Conservation (phyloP, 2,888 invertebrate genomes). For the Glyphotaelius pellucidus region DNA sequence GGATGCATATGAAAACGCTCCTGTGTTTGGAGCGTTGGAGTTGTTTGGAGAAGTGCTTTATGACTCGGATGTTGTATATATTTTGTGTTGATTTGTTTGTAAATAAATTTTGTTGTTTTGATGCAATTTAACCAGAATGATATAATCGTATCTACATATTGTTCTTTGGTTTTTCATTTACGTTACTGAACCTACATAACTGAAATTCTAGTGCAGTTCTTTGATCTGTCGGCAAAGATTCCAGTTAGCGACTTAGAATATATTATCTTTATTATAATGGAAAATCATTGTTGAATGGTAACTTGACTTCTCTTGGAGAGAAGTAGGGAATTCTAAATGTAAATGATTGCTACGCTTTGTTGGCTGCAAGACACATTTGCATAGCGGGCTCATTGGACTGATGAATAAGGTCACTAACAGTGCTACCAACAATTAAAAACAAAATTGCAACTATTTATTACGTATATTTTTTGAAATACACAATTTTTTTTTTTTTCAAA, state of each 20-base stretch:
- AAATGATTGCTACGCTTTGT: neutral
- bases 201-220: neutral
- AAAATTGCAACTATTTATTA: too few relatives aligned
- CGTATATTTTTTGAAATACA: too few relatives aligned
- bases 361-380: neutral
- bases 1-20: too few relatives aligned
- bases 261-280: neutral
- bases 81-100: too few relatives aligned
- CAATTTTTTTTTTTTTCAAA: too few relatives aligned
- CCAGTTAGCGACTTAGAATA: neutral
- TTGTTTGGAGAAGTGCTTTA: too few relatives aligned
- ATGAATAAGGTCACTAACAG: too few relatives aligned
- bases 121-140: neutral
- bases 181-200: neutral
- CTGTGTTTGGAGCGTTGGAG: too few relatives aligned
- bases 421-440: too few relatives aligned
- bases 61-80: too few relatives aligned
- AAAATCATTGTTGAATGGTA: neutral
- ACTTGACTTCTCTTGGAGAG: neutral
- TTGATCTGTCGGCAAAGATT: neutral
- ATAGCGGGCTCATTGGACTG: neutral
- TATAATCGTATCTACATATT: too few relatives aligned
- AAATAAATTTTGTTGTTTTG: neutral
- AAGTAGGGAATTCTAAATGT: neutral
- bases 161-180: neutral